These are phyloP conservation scores for Kryptopterus vitreolus DNA, from an alignment of 2,797 vertebrate species.

Conservation along the genomic window DNA sequence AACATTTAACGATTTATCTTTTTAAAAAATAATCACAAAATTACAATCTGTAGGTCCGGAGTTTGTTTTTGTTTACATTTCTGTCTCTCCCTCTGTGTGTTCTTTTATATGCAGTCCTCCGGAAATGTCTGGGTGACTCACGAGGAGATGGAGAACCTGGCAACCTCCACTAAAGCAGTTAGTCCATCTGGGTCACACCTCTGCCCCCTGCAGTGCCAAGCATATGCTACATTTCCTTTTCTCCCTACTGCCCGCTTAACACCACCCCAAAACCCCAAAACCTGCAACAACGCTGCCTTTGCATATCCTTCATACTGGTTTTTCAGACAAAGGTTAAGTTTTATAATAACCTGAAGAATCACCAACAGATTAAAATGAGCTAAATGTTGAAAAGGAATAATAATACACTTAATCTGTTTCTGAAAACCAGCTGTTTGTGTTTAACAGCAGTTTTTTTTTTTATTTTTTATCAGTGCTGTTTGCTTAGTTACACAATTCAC, in stretches of 20 bases:
- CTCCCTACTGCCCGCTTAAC: constrained; percentile 37
- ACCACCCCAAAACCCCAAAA: constrained; percentile 42
- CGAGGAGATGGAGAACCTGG: constrained; percentile 97
- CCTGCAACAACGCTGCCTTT: constrained; percentile 39
- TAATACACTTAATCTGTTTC: constrained; percentile 30
- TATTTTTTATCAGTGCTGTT: constrained; percentile 19
- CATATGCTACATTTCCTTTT: constrained; percentile 65
- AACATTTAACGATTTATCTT: neutral
- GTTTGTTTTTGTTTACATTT: neutral
- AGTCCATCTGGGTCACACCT: constrained; percentile 79
- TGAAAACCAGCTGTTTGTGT: constrained; percentile 22
- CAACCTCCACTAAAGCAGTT: constrained; percentile 91
- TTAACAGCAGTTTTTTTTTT: neutral
- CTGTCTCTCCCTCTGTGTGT: neutral
- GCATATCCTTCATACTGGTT: constrained; percentile 12
- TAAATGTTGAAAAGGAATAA: neutral
- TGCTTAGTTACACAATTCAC: neutral
- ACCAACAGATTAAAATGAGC: neutral
- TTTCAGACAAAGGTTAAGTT: constrained; percentile 28
- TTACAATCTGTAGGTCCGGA: too few species aligned
- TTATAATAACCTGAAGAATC: neutral
- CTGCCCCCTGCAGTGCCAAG: constrained; percentile 63
- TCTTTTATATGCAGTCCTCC: constrained; percentile 83
- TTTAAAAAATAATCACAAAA: too few species aligned
- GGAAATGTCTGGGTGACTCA: constrained; percentile 99